These are phyloP conservation scores for Scrobipalpa atriplicella DNA, from an alignment of 2,888 invertebrate species.

Conservation along the genomic window DNA sequence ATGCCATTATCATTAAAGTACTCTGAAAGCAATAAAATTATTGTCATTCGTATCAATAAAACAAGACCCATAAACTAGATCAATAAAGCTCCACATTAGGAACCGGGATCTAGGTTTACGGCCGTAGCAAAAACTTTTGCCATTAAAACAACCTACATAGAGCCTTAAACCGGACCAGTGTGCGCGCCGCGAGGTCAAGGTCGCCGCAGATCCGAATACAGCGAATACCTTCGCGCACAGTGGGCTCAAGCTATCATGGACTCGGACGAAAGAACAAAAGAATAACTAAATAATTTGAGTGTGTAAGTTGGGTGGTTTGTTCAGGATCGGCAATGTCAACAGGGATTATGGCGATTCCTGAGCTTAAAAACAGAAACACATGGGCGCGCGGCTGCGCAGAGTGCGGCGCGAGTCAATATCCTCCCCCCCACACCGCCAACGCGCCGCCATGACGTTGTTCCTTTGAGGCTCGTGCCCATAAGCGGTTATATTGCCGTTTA, in stretches of 20 bases:
- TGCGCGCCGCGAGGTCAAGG: slow-evolving; percentile 60
- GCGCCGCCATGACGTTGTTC: slow-evolving; percentile 76
- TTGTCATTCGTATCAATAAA: neutral
- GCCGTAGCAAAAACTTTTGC: slow-evolving; percentile 23
- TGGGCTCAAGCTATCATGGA: neutral
- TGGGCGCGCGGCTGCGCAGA: slow-evolving; percentile 77
- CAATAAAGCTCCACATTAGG: slow-evolving; percentile 20
- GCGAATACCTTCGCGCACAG: slow-evolving; percentile 16
- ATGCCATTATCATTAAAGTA: too few relatives aligned
- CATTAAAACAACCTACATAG: slow-evolving; percentile 21
- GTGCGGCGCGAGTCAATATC: slow-evolving; percentile 80
- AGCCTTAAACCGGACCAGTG: slow-evolving; percentile 13
- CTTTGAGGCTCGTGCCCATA: slow-evolving; percentile 50
- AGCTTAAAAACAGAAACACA: slow-evolving; percentile 77
- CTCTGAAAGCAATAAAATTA: neutral
- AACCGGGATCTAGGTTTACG: slow-evolving; percentile 13
- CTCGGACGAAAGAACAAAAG: slow-evolving; percentile 20
- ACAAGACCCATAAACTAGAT: slow-evolving; percentile 2
- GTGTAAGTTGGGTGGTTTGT: slow-evolving; percentile 5
- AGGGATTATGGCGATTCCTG: slow-evolving; percentile 43
- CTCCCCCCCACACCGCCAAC: slow-evolving; percentile 69
- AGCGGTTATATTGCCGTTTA: slow-evolving; percentile 44
- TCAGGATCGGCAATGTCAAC: slow-evolving; percentile 45
- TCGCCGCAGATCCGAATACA: slow-evolving; percentile 38
- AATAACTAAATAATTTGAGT: neutral